Percentiles rank a stretch among this genome's conserved stretches.
These are phyloP conservation scores for Brachyptera putata DNA, from an alignment of 2,888 invertebrate species.

Conservation along the genomic window DNA sequence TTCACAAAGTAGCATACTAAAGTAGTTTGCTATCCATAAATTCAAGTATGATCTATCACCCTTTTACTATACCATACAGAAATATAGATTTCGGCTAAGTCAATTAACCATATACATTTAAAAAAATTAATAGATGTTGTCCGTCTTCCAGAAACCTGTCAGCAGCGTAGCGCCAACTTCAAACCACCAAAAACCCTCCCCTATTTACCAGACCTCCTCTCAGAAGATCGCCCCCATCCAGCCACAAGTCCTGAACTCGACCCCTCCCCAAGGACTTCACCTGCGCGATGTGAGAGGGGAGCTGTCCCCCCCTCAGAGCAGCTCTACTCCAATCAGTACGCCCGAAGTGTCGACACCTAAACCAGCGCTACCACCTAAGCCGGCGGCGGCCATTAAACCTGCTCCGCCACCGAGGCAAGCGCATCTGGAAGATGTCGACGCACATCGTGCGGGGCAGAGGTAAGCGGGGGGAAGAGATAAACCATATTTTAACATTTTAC, in stretches of 20 bases:
- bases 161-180: slow-evolving; percentile 82
- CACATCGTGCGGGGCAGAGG: slow-evolving; percentile 17
- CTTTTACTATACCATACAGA: too few relatives aligned
- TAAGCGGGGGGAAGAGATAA: too few relatives aligned
- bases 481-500: too few relatives aligned
- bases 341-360: slow-evolving; percentile 49
- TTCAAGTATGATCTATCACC: too few relatives aligned
- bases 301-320: slow-evolving; percentile 57
- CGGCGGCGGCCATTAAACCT: slow-evolving; percentile 54
- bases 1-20: too few relatives aligned
- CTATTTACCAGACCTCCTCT: slow-evolving; percentile 75
- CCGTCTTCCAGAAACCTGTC: slow-evolving; percentile 70
- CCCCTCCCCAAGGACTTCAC: slow-evolving; percentile 31
- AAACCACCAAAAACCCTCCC: slow-evolving; percentile 57
- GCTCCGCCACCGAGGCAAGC: slow-evolving; percentile 54
- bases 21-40: too few relatives aligned
- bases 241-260: slow-evolving; percentile 62
- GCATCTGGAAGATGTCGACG: slow-evolving; percentile 29
- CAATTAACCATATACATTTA: too few relatives aligned
- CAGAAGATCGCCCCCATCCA: slow-evolving; percentile 77
- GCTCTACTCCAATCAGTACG: slow-evolving; percentile 54
- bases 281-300: slow-evolving; percentile 31
- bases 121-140: too few relatives aligned
- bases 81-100: too few relatives aligned
- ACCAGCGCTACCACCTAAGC: slow-evolving; percentile 81